Conservation (phyloP, 92 coral and sea anemone species). For the Zoanthus gigantus region DNA sequence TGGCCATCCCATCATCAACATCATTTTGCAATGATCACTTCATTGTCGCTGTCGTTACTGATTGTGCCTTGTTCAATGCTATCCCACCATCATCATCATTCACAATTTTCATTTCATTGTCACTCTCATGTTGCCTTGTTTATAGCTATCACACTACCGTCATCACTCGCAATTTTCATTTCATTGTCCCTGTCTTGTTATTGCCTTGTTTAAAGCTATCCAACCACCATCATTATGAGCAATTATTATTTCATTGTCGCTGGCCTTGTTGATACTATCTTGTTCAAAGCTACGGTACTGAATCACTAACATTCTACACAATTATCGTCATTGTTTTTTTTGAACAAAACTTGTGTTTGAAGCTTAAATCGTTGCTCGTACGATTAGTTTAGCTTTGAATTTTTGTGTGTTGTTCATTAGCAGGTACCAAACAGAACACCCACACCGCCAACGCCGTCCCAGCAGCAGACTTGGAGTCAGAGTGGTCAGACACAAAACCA, state of each 20-base stretch:
- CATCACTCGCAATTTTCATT: not conserved
- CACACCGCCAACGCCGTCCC: slow-evolving; percentile 76
- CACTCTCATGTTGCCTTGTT: not conserved
- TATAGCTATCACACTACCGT: too few species aligned
- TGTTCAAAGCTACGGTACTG: not conserved
- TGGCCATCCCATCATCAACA: too few species aligned
- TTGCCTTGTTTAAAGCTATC: too few species aligned
- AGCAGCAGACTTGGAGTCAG: slow-evolving; percentile 74
- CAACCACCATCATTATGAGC: too few species aligned
- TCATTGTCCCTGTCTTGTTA: not conserved
- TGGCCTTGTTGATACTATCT: not conserved
- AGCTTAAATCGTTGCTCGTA: not conserved
- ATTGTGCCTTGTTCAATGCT: not conserved
- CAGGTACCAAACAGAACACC: slow-evolving; percentile 71
- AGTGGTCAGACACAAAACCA: slow-evolving; percentile 48
- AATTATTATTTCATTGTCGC: not conserved
- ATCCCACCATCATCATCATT: not conserved
- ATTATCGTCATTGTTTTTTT: not conserved
- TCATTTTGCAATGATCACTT: not conserved
- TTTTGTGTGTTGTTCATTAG: not conserved
- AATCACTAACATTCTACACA: not conserved
- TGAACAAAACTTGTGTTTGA: not conserved
- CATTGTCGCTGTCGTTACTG: not conserved
- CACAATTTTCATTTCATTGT: not conserved
- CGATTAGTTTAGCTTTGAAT: not conserved